Conservation (phyloP, 2,113 vertebrate species). For the Podarcis raffonei region DNA sequence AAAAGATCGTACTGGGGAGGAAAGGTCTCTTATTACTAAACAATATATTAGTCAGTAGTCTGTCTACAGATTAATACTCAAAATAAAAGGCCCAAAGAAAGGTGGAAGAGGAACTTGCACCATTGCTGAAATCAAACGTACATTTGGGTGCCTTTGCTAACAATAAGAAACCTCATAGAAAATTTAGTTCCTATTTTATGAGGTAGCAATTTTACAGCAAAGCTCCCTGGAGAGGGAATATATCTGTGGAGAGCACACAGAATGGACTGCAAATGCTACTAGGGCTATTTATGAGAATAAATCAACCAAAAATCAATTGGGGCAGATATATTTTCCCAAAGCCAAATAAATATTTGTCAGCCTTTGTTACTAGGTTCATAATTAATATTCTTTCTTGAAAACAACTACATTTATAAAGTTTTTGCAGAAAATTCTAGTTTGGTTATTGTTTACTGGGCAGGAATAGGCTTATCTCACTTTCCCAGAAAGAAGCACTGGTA, state of each 20-base stretch:
- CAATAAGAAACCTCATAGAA: background rate
- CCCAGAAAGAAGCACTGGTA: slow-evolving; percentile 57
- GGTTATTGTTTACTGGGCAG: slow-evolving; percentile 54
- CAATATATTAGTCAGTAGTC: background rate
- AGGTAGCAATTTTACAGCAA: background rate
- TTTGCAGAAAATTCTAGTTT: slow-evolving; percentile 44
- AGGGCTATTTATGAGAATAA: background rate
- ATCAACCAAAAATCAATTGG: background rate
- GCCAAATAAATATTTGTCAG: background rate
- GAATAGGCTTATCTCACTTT: slow-evolving; percentile 64
- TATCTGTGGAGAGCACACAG: background rate
- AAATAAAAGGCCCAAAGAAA: background rate
- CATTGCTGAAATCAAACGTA: background rate
- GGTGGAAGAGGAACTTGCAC: background rate
- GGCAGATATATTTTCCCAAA: background rate
- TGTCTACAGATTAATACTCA: background rate
- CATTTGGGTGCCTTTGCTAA: background rate
- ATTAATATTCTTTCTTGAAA: background rate
- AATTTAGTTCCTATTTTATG: background rate
- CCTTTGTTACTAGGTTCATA: background rate
- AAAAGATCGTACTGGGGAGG: background rate
- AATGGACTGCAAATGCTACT: background rate
- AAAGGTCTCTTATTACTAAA: background rate
- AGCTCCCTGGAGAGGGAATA: background rate
- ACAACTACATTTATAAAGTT: slow-evolving; percentile 24